A percentile compares a stretch with the other conserved stretches of the same genome.
These are phyloP conservation scores for Hydrotaea cyrtoneurina DNA, from an alignment of 2,888 invertebrate species.

Conservation along the genomic window DNA sequence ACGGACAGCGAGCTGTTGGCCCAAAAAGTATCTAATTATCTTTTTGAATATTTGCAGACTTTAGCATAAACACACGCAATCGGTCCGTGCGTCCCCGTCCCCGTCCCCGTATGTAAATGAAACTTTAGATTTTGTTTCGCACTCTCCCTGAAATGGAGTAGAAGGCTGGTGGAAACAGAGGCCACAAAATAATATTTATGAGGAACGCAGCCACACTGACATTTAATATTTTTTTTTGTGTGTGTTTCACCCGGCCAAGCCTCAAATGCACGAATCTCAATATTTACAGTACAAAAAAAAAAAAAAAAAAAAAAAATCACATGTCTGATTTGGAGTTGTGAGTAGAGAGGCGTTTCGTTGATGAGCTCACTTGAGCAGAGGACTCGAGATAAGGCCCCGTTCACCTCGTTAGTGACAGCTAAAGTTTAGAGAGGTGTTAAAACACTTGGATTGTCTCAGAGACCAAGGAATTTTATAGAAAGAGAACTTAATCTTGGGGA, in stretches of 20 bases:
- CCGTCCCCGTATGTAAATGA: slow-evolving; percentile 46
- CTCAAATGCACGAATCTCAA: slow-evolving; percentile 5
- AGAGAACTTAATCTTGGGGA: no score
- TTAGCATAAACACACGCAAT: slow-evolving; percentile 41
- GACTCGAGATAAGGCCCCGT: no score
- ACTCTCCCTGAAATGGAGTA: neutral
- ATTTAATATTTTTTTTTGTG: slow-evolving; percentile 48
- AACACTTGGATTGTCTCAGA: no score
- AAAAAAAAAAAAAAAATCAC: slow-evolving; percentile 28
- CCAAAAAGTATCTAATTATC: slow-evolving; percentile 63
- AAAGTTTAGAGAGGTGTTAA: no score
- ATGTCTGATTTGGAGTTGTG: neutral
- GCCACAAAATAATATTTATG: slow-evolving; percentile 33
- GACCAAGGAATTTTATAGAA: no score
- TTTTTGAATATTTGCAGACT: slow-evolving; percentile 51
- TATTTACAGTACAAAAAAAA: slow-evolving; percentile 41
- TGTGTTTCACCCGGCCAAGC: neutral
- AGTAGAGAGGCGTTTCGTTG: neutral
- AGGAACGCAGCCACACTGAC: slow-evolving; percentile 51
- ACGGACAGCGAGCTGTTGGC: slow-evolving; percentile 60
- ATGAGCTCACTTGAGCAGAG: no score
- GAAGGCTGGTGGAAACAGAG: neutral
- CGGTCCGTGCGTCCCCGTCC: no score
- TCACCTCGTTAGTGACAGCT: no score
- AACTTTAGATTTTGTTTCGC: slow-evolving; percentile 38